Conservation (phyloP, 2,888 invertebrate genomes). For the Latheticus oryzae region DNA sequence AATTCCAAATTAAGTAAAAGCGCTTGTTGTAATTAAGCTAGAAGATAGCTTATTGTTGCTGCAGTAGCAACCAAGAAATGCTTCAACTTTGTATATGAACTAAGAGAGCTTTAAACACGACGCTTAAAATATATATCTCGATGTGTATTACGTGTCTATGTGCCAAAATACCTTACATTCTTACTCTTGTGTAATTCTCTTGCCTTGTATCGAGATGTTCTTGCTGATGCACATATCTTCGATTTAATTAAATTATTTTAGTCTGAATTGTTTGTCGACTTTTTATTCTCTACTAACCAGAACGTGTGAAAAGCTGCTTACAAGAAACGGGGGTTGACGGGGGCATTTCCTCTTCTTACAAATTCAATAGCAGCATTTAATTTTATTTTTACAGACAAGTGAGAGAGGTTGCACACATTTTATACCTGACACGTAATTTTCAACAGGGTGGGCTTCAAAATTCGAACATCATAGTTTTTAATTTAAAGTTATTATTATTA, state of each 20-base stretch:
- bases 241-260: background rate
- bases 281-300: background rate
- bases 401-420: too few species aligned
- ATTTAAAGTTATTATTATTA: too few species aligned
- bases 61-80: slow-evolving; percentile 32
- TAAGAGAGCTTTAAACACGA: slow-evolving; percentile 36
- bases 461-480: too few species aligned
- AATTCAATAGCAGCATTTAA: too few species aligned
- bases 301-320: slow-evolving; percentile 43
- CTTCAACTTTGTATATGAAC: slow-evolving; percentile 22
- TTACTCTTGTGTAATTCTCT: slow-evolving; percentile 61
- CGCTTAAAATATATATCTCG: slow-evolving; percentile 49
- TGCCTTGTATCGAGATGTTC: slow-evolving; percentile 59
- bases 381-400: too few species aligned
- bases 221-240: slow-evolving; percentile 39
- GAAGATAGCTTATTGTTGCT: slow-evolving; percentile 64
- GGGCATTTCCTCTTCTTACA: slow-evolving; percentile 58
- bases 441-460: too few species aligned
- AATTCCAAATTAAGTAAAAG: slow-evolving; percentile 67
- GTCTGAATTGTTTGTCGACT: too few species aligned
- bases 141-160: slow-evolving; percentile 57
- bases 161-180: slow-evolving; percentile 57
- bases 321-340: slow-evolving; percentile 48
- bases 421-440: too few species aligned
- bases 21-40: slow-evolving; percentile 64